These are phyloP conservation scores for Rhodeus uyekii DNA, from an alignment of 2,797 vertebrate species.

Conservation along the genomic window DNA sequence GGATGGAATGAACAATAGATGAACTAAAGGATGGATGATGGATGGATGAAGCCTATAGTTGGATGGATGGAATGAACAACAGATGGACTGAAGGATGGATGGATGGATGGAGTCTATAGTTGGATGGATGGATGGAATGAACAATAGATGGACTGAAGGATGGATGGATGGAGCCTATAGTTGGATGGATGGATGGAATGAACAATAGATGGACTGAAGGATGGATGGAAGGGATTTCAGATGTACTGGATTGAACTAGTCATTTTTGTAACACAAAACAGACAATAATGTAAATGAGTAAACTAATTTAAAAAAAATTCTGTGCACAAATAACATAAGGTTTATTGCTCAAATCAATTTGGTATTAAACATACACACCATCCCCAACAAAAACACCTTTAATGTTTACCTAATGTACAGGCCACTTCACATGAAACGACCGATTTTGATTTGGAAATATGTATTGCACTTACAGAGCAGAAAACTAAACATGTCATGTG, in stretches of 20 bases:
- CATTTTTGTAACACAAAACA: background rate
- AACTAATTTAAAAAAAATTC: background rate
- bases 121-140: no score
- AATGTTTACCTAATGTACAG: background rate
- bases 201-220: no score
- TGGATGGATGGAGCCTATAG: no score
- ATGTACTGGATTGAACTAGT: slow-evolving; percentile 5
- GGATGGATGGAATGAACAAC: no score
- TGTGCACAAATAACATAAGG: background rate
- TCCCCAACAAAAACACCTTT: background rate
- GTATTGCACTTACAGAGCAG: background rate
- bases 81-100: no score
- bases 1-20: no score
- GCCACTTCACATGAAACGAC: background rate
- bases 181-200: no score
- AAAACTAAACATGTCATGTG: slow-evolving; percentile 37
- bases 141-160: no score
- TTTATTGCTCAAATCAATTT: background rate
- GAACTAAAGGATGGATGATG: no score
- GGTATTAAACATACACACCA: background rate
- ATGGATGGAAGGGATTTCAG: background rate
- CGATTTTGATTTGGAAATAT: background rate
- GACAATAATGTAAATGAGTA: background rate
- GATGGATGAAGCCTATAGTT: no score
- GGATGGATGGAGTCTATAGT: no score